These are phyloP conservation scores for Mergus octosetaceus DNA, from an alignment of 2,797 vertebrate genomes.

Conservation along the genomic window DNA sequence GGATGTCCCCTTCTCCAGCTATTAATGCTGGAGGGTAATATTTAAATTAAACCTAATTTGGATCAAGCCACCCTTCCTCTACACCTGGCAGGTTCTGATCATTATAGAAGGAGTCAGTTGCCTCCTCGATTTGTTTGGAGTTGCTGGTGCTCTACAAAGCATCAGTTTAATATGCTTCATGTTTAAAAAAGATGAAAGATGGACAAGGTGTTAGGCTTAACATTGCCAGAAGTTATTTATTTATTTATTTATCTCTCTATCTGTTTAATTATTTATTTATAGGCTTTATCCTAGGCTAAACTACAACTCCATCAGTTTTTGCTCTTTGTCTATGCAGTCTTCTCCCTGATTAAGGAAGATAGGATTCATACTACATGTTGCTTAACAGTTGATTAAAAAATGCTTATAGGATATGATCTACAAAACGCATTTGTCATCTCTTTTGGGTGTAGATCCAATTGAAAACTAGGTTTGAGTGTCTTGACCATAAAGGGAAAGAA, in stretches of 20 bases:
- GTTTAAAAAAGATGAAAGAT: background rate
- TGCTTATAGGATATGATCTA: background rate
- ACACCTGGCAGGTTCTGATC: fast-evolving
- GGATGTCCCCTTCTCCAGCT: background rate
- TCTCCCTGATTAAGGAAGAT: background rate
- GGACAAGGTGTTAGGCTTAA: background rate
- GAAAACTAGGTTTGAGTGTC: background rate
- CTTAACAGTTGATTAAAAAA: background rate
- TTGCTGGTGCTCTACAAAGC: background rate
- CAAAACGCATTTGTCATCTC: background rate
- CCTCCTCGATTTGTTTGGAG: background rate
- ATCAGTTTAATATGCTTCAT: background rate
- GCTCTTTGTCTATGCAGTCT: background rate
- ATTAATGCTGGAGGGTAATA: background rate
- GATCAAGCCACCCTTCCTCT: background rate
- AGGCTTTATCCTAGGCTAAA: background rate
- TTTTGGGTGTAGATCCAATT: background rate
- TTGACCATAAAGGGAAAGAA: background rate
- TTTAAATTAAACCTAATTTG: background rate
- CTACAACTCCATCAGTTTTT: background rate
- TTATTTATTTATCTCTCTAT: background rate
- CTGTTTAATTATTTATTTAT: too few relatives aligned
- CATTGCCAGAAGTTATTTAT: background rate
- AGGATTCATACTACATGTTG: background rate
- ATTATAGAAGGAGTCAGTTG: background rate